Evolutionary conservation across 2,888 invertebrate genomes (phyloP), one percentile per base, ranked within the genome.

Genomic region (Lutraria lutraria): DNA sequence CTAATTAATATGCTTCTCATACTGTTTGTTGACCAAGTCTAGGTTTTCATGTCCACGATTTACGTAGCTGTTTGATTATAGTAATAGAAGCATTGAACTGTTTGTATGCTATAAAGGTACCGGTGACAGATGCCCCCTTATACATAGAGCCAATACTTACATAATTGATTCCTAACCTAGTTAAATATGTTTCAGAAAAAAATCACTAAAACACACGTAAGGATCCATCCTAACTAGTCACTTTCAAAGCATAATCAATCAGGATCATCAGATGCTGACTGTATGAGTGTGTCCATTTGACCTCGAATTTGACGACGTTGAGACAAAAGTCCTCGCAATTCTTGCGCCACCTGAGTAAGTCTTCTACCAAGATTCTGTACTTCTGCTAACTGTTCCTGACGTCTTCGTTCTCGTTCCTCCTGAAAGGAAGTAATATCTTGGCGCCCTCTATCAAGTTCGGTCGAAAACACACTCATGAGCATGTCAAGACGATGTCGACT

Each of bases 311-410:
- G 87, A 76, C 92, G 93, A 29, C 95, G 91, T 25, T 94, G 93
- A 81, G 93, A 93, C 76, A 95, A 89, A 60, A 95, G 91, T 16
- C 94, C 92, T 10, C 95, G 92, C 54, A 95, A 92, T 86, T 95
- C 95, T 52, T 89, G 88, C 13, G 95, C 95, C 25, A 95, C 95
- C 52, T 94, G 94, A 31, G 94, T 94, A 12, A 95, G 92, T 29
- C 95, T 93, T 80, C 94, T 92, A 12, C 95, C 95, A 31, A 95
- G 92, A 52, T 95, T 94, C 16, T 94, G 90, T 6, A 96, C 95
- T 89, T 96, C 96, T 4, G 94, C 92, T 72, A 96, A 86, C 90
- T 96, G 95, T 82, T 95, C 95, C 53, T 93, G 94, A 0, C 95
- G 93, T 85, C 94, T 92, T 16, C 94, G 93, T 84, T 95, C 95